A percentile compares a stretch with the other conserved stretches of the same genome.
phyloP scores from a whole-genome alignment of 2,113 vertebrate species.

The Antigone vipio region DNA sequence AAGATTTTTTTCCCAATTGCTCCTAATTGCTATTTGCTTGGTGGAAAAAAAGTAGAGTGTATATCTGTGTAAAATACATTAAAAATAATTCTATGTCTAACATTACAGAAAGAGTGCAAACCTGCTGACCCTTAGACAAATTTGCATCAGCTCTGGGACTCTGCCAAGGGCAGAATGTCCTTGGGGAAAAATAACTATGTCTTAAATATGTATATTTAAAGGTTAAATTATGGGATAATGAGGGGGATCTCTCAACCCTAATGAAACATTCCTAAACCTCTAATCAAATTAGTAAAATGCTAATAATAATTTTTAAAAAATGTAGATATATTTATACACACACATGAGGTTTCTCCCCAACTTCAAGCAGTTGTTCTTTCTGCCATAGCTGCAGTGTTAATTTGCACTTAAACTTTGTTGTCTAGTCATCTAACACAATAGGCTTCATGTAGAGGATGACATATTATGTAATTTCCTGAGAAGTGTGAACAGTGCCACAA shows the following conservation, averaged over 20 bases:
- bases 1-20: not conserved
- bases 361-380: not conserved
- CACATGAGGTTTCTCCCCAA: not conserved
- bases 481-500: not conserved
- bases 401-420: not conserved
- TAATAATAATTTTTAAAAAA: not conserved
- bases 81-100: not conserved
- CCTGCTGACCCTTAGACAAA: not conserved
- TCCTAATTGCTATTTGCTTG: not conserved
- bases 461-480: not conserved
- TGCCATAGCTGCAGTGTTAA: not conserved
- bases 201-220: not conserved
- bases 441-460: not conserved
- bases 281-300: not conserved
- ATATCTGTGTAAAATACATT: not conserved
- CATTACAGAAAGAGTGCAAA: not conserved
- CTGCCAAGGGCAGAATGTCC: not conserved
- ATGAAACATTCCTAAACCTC: not conserved
- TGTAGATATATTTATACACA: not conserved
- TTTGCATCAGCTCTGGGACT: not conserved
- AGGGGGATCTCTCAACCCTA: not conserved
- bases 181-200: not conserved
- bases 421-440: not conserved
- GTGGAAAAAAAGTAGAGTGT: fast-evolving
- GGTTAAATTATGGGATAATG: not conserved